A percentile compares a stretch with the other conserved stretches of the same genome.
phyloP scores from a whole-genome alignment of 2,797 vertebrate genomes.

The Pseudomugil tenellus region DNA sequence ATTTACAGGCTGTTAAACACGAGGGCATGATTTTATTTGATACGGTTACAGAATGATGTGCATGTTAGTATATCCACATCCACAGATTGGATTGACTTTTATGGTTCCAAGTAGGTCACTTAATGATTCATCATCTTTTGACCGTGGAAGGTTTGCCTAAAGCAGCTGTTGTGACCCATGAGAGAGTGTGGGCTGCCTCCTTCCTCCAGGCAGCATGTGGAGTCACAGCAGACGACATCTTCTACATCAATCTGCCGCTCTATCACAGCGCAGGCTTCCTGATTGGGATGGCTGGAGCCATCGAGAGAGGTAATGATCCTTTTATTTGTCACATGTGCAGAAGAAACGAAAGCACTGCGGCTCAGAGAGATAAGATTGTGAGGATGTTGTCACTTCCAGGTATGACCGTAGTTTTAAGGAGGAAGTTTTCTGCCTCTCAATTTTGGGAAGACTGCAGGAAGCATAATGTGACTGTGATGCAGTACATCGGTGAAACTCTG shows the following conservation, averaged over 20 bases:
- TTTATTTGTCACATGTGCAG: not conserved
- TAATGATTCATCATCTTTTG: not conserved
- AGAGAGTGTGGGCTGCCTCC: conserved; percentile 80
- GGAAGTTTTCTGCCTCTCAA: conserved; percentile 92
- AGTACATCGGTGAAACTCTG: conserved; percentile 93
- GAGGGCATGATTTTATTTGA: not conserved
- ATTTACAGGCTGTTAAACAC: conserved; percentile 4
- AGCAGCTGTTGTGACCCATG: conserved; percentile 87
- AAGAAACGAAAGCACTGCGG: not conserved
- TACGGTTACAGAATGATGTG: not conserved
- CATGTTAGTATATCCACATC: not conserved
- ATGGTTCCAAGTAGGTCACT: not conserved
- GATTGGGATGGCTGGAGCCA: conserved; percentile 83
- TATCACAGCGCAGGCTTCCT: conserved; percentile 91
- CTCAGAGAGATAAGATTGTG: not conserved
- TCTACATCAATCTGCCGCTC: conserved; percentile 89
- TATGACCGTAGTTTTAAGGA: conserved; percentile 79
- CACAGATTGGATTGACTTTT: not conserved
- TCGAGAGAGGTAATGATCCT: conserved; percentile 80
- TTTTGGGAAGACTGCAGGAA: conserved; percentile 95
- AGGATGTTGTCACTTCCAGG: conserved; percentile 35
- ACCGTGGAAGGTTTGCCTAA: conserved; percentile 88
- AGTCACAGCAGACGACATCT: conserved; percentile 80
- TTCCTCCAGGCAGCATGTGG: conserved; percentile 68
- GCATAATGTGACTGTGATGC: conserved; percentile 89